Conservation (phyloP, 2,113 vertebrate genomes). For the Chaetodon trifascialis region DNA sequence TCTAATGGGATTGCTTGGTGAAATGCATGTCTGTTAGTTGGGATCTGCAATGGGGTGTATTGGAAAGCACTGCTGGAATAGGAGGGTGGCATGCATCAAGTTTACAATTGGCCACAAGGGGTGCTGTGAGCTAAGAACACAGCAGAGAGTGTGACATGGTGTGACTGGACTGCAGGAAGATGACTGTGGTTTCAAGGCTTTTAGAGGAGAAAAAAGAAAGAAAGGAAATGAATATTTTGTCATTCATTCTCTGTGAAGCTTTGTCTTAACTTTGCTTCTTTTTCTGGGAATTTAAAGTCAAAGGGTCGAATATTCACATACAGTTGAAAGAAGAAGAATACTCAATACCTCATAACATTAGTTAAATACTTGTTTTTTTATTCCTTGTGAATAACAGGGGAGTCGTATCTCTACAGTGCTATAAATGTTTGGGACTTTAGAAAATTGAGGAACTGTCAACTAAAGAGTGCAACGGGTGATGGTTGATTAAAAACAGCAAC, state of each 20-base stretch:
- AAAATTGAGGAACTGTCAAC: neutral
- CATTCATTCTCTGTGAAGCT: neutral
- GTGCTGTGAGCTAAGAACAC: conserved; percentile 52
- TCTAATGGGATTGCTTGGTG: neutral
- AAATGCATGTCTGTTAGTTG: neutral
- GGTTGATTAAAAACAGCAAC: no score
- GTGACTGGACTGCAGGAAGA: conserved; percentile 16
- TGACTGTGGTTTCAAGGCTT: neutral
- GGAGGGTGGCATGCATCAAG: neutral
- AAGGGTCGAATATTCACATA: neutral
- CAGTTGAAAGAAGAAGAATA: neutral
- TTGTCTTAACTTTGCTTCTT: neutral
- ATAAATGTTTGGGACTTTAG: no score
- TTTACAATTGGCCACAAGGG: conserved; percentile 56
- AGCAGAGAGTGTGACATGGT: neutral
- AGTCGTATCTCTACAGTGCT: neutral
- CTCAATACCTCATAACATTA: no score
- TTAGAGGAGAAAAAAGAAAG: neutral
- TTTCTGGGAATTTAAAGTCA: neutral
- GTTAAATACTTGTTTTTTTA: no score
- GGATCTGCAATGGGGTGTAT: neutral
- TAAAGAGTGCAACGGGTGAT: neutral
- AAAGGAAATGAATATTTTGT: neutral
- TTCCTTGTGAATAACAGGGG: neutral
- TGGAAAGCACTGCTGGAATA: neutral